Base-by-base conservation (phyloP, 2,113 vertebrate species). In the Paramormyrops kingsleyae region DNA sequence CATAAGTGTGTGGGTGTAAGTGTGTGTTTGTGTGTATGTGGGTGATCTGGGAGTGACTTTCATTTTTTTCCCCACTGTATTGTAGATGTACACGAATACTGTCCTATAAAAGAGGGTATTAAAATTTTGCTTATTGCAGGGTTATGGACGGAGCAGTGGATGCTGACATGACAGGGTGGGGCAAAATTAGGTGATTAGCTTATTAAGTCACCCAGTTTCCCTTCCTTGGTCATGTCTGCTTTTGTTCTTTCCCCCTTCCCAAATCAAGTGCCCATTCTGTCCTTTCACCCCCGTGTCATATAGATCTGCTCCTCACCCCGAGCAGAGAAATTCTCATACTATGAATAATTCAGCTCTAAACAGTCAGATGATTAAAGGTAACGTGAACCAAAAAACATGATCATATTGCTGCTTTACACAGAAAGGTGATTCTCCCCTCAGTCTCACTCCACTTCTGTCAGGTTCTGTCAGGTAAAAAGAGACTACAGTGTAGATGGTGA, bases 1-100 rank as follows among this genome's bases (percentile, higher is more conserved):
- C 89, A 88, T 89, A 85, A 91, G 89, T 91, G 90, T 88, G 92
- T 90, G 92, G 77, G 89, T 49, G 84, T 56, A 39, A 44, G 86
- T 88, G 80, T 89, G 87, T 88, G 89, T 47, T 56, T 88, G 10
- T 89, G 91, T 88, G 12, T 53, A 21, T 31, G 74, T 84, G 87
- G 59, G 56, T n/a, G 52, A 74, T 74, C 42, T 49, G 66, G 27
- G 56, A 90, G 35, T 50, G 4, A 87, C n/a, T 56, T 24, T 84
- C 24, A 12, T 49, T 84, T 84, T 19, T 42, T 84, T 84, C 42
- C 19, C 24, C 83, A 84, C 44, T 47, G 44, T 47, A n/a, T 47
- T 24, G 39, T 47, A 47, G 24, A 84, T 44, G 83, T 4, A n/a
- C 17, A 84, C 24, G 39, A 84, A 84, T 84, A 46, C 12, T 6